Evolutionary conservation across 2,888 invertebrate species (phyloP), one percentile per base, ranked within the genome.

Genomic region (Ennomos erosarius): DNA sequence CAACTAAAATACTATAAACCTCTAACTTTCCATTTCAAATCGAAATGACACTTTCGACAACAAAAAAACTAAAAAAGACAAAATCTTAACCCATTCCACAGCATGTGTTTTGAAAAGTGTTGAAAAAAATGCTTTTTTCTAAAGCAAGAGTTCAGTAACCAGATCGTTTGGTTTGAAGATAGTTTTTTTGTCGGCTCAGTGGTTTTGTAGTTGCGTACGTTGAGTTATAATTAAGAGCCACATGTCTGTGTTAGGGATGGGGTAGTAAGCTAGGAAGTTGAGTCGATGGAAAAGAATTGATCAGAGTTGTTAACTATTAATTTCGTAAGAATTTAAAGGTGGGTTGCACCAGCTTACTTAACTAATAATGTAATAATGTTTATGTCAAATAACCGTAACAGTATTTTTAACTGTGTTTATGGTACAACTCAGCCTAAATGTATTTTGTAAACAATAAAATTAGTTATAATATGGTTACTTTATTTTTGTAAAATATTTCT

Each of bases 151-250:
- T 89, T 90, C 89, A 90, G 88, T 90, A 89, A 90, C 90, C 90
- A 90, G 89, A 88, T 87, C 81, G 60, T 62, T 78, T 81, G 82
- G 87, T 84, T 85, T 86, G 82, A 82, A 86, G 76, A 85, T 82
- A 82, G 88, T 87, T 82, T 88, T 87, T 65, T 80, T 80, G 73
- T 78, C 83, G 83, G 82, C 85, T 87, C 84, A 85, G 76, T 79
- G 88, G 88, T 87, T 88, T 85, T 84, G 87, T 83, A 80, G 85
- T 84, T 76, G 73, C 76, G 76, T 81, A 81, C 79, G 84, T 82
- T 80, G 78, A 79, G 82, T 87, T 90, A 88, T 89, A 89, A 90
- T 89, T 88, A 87, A 87, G 85, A 78, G 81, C 84, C 90, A 90
- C 85, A 88, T 90, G 89, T 88, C 87, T 84, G 71, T 63, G 36